These are phyloP conservation scores for Alethe diademata DNA, from an alignment of 2,113 vertebrate genomes.

Conservation along the genomic window DNA sequence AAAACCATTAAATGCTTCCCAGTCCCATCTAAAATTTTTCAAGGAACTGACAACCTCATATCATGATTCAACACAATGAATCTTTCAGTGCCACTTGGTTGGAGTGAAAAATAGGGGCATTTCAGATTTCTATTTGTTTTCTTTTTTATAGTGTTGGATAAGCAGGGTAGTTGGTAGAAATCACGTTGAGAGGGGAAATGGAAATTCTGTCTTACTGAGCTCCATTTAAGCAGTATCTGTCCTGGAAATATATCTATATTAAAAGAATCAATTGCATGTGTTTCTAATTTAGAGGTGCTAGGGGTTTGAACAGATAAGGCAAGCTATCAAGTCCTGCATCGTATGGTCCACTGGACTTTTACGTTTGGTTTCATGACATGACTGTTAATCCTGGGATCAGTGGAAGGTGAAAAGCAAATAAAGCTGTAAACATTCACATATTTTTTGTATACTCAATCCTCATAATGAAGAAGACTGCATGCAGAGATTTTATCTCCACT, in stretches of 20 bases:
- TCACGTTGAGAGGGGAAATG: not conserved
- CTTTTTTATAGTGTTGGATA: not conserved
- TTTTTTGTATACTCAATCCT: not conserved
- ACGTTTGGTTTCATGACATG: not conserved
- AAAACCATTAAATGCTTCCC: not conserved
- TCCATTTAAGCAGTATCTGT: not conserved
- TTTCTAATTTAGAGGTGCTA: not conserved
- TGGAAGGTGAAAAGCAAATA: not conserved
- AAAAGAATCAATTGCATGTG: not conserved
- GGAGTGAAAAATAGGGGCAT: not conserved
- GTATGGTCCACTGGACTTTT: not conserved
- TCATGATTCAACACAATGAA: not conserved
- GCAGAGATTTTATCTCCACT: not conserved
- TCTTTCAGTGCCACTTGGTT: not conserved
- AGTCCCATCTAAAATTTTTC: not conserved
- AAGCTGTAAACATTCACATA: not conserved
- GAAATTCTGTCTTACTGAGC: not conserved
- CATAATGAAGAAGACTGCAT: not conserved
- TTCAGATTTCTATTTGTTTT: not conserved
- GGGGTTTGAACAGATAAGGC: not conserved
- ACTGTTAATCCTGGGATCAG: not conserved
- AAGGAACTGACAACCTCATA: not conserved
- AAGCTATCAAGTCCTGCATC: not conserved
- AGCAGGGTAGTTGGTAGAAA: not conserved
- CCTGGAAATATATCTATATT: not conserved